Evolutionary conservation across 2,113 vertebrate genomes (phyloP), one percentile per base, ranked within the genome.

Genomic region (Perca schrenkii): DNA sequence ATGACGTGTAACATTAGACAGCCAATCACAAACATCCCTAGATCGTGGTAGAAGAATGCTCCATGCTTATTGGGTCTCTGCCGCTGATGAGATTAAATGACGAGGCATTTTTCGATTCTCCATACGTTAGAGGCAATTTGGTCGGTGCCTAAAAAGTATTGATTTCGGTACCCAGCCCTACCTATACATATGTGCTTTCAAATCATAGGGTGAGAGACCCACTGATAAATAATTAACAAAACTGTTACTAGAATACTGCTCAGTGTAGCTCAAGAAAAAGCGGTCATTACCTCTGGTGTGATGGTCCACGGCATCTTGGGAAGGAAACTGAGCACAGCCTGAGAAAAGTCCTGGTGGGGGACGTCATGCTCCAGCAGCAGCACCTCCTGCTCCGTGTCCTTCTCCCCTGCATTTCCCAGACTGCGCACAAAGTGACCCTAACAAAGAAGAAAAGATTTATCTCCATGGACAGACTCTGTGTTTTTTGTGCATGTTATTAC

Each of bases 381-480:
- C 76, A 99, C 98, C 94, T 98, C 97, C 0, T 97, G 96, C 93
- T 99, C 98, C 0, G 98, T 99, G 47, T 97, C 97, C 88, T 99
- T 99, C 52, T 99, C 97, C 22, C 98, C 98, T 10, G 96, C 97
- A 1, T 77, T 86, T 31, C 98, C 98, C 82, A 99, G 93, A 82
- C 94, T 99, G 87, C 95, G 98, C 40, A 99, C 98, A 94, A 99
- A 99, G 91, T 99, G 98, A 80, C 98, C 98, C 98, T 99, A 82
- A 61, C 31, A 60, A 52, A 56, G 15, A 65, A 13, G 28, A 3
- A 2, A n/a, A 46, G 11, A 56, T 56, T 52, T 68, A 0, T 66
- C 28, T 78, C 14, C 1, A 14, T 40, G 43, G 8, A 58, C 16
- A 46, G 2, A 22, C 2, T 19, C 28, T 13, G 6, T 34, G 4